Percentiles rank a stretch among this genome's conserved stretches.
Conservation (phyloP, 2,113 vertebrate genomes). For the Uria lomvia region DNA sequence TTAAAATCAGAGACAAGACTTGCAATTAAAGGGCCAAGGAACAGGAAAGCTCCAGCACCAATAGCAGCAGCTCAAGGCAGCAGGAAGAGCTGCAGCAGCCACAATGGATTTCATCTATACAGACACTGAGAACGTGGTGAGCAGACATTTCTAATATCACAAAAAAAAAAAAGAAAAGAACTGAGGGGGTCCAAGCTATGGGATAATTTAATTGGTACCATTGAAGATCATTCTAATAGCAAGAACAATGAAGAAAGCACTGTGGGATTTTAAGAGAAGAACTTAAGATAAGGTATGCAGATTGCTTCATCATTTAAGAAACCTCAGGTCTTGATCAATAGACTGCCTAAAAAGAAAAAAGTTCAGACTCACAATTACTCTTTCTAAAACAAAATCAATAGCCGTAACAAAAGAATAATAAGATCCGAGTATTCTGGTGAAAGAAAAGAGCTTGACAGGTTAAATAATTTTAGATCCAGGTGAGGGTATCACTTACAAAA, state of each 20-base stretch:
- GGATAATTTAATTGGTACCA: not conserved
- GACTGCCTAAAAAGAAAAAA: not conserved
- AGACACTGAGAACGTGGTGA: not conserved
- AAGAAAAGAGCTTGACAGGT: conserved; percentile 49
- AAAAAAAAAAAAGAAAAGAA: not conserved
- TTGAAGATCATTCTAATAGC: not conserved
- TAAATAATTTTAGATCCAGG: conserved; percentile 40
- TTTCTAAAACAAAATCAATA: conserved; percentile 47
- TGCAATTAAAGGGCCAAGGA: not conserved
- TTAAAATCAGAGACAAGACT: not conserved
- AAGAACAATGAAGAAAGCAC: not conserved
- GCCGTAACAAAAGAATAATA: conserved; percentile 28
- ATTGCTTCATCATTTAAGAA: not conserved
- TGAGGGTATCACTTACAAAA: not conserved
- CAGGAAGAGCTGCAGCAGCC: not conserved
- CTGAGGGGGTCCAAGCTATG: not conserved
- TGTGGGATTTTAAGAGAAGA: not conserved
- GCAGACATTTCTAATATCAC: not conserved
- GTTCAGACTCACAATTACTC: conserved; percentile 21
- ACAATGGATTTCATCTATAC: not conserved
- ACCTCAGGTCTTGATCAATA: conserved; percentile 5
- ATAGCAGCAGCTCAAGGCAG: not conserved
- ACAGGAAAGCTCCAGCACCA: not conserved
- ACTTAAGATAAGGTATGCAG: not conserved
- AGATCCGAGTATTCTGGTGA: not conserved